Percentiles rank a stretch among this genome's conserved stretches.
Conservation (phyloP, 2,888 invertebrate species). For the Microdon myrmicae region DNA sequence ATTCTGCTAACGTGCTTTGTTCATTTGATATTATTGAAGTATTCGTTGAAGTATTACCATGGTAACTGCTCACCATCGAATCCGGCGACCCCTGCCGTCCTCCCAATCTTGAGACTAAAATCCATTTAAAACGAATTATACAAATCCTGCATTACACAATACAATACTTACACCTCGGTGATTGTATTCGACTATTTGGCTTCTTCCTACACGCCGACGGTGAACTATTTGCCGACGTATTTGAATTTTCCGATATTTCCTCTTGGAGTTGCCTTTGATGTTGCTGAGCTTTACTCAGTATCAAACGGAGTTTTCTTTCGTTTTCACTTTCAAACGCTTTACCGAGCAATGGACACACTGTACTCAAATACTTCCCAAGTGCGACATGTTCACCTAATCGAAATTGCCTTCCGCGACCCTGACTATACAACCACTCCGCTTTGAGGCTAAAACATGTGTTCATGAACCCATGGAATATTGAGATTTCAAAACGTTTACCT, state of each 20-base stretch:
- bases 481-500: slow-evolving; percentile 68
- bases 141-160: background rate
- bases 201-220: slow-evolving; percentile 65
- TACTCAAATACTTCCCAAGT: slow-evolving; percentile 83
- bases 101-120: slow-evolving; percentile 65
- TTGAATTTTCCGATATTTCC: slow-evolving; percentile 69
- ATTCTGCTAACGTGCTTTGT: slow-evolving; percentile 54
- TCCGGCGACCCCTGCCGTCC: slow-evolving; percentile 74
- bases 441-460: slow-evolving; percentile 73
- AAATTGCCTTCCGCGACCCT: slow-evolving; percentile 90
- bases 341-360: slow-evolving; percentile 85
- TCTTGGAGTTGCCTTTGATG: slow-evolving; percentile 86
- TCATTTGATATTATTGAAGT: slow-evolving; percentile 57
- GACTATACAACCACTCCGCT: slow-evolving; percentile 95
- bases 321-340: slow-evolving; percentile 85
- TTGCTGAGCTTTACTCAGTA: slow-evolving; percentile 89
- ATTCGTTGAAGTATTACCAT: slow-evolving; percentile 66
- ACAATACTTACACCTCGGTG: slow-evolving; percentile 63
- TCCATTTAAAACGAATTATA: background rate
- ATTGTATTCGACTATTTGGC: slow-evolving; percentile 66
- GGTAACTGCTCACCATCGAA: slow-evolving; percentile 79
- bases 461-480: background rate
- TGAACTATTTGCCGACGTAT: slow-evolving; percentile 64
- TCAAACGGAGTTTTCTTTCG: slow-evolving; percentile 85
- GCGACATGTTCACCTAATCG: slow-evolving; percentile 85